Conservation (phyloP, 2,888 invertebrate species). For the Patella depressa region DNA sequence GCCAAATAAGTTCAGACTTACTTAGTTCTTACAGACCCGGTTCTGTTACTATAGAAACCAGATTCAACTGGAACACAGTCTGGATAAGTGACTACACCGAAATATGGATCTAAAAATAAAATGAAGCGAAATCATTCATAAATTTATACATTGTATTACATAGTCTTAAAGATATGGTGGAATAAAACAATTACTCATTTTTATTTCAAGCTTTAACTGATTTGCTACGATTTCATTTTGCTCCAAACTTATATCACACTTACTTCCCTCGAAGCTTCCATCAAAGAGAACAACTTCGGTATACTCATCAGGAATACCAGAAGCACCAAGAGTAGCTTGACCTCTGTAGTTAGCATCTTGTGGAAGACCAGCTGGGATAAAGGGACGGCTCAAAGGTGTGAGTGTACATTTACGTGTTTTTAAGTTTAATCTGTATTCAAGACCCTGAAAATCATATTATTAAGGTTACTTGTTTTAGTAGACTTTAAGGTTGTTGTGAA, state of each 20-base stretch:
- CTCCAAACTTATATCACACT: conserved; percentile 10
- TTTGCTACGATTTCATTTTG: too few relatives aligned
- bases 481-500: too few relatives aligned
- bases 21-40: conserved; percentile 47
- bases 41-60: conserved; percentile 44
- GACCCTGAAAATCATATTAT: conserved; percentile 33
- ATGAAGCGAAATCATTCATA: neutral
- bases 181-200: too few relatives aligned
- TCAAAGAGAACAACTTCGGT: conserved; percentile 47
- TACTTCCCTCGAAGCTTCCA: conserved; percentile 44
- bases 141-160: too few relatives aligned
- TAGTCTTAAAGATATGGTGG: too few relatives aligned
- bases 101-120: conserved; percentile 27
- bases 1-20: conserved; percentile 32
- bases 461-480: too few relatives aligned
- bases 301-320: conserved; percentile 49
- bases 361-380: conserved; percentile 51
- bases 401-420: conserved; percentile 50
- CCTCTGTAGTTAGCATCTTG: conserved; percentile 48
- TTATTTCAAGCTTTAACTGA: too few relatives aligned
- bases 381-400: conserved; percentile 45
- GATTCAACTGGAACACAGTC: conserved; percentile 53
- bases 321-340: conserved; percentile 50
- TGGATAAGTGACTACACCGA: conserved; percentile 44
- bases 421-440: conserved; percentile 54